These are phyloP conservation scores for Ganaspis brasiliensis DNA, from an alignment of 2,888 invertebrate genomes.

Conservation along the genomic window DNA sequence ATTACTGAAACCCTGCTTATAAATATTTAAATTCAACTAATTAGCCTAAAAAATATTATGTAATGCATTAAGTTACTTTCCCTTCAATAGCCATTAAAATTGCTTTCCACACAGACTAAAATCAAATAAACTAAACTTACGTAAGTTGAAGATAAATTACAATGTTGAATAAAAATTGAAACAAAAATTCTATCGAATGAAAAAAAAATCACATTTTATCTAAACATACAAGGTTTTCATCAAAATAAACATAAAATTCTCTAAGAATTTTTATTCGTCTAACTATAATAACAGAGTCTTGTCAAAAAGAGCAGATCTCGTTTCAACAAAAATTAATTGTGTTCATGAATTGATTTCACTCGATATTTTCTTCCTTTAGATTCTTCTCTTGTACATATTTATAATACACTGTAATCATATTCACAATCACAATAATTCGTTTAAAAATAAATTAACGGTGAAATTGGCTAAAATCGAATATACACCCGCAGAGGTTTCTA, in stretches of 20 bases:
- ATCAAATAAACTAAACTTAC: too few relatives aligned
- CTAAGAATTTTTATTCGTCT: slow-evolving; percentile 26
- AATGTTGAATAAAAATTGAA: too few relatives aligned
- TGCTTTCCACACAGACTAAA: too few relatives aligned
- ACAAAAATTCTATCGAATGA: too few relatives aligned
- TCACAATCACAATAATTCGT: slow-evolving; percentile 17
- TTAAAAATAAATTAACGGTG: slow-evolving; percentile 29
- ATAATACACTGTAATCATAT: not conserved
- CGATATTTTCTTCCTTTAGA: not conserved
- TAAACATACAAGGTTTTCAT: too few relatives aligned
- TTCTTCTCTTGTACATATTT: not conserved
- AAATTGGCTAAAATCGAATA: slow-evolving; percentile 24
- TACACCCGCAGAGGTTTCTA: slow-evolving; percentile 4
- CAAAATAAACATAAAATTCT: not conserved
- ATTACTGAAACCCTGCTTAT: too few relatives aligned
- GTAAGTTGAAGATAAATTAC: too few relatives aligned
- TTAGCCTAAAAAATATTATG: too few relatives aligned
- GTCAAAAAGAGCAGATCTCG: not conserved
- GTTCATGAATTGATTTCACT: not conserved
- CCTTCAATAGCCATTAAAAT: too few relatives aligned
- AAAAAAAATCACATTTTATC: too few relatives aligned
- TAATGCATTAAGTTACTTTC: too few relatives aligned
- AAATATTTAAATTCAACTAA: too few relatives aligned
- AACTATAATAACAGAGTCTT: slow-evolving; percentile 18
- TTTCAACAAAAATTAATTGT: not conserved